A percentile compares a stretch with the other conserved stretches of the same genome.
phyloP scores from a whole-genome alignment of 2,888 invertebrate genomes.

The Smittia sp. region DNA sequence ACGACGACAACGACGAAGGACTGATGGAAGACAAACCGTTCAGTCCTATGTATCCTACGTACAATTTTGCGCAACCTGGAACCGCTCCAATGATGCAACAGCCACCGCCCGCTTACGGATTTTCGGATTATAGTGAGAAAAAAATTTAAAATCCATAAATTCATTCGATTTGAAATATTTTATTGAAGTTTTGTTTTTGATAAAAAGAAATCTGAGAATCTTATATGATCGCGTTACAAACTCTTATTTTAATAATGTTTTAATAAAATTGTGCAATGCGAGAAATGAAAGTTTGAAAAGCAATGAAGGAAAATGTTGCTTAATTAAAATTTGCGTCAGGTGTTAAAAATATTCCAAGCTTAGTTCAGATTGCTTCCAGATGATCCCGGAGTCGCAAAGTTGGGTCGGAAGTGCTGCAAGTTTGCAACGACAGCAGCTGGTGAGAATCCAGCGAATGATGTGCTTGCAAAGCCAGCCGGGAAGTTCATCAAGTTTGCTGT shows the following conservation, averaged over 20 bases:
- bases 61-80: not conserved
- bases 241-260: no score
- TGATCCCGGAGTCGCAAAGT: not conserved
- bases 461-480: constrained; percentile 77
- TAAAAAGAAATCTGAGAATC: no score
- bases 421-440: constrained; percentile 71
- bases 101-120: constrained; percentile 1
- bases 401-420: constrained; percentile 80
- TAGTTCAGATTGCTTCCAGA: constrained; percentile 6
- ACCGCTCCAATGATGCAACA: not conserved
- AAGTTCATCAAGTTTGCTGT: constrained; percentile 79
- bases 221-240: no score
- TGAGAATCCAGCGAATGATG: constrained; percentile 64
- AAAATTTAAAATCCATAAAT: not conserved
- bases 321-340: not conserved
- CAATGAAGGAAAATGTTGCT: no score
- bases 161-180: not conserved
- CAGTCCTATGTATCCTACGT: constrained; percentile 29
- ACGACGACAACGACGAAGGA: constrained; percentile 22
- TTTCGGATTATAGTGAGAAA: not conserved
- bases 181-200: no score
- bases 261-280: no score
- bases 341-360: not conserved
- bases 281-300: no score
- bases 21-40: constrained; percentile 29